Conservation (phyloP, 2,888 invertebrate genomes). For the Dryobota labecula region DNA sequence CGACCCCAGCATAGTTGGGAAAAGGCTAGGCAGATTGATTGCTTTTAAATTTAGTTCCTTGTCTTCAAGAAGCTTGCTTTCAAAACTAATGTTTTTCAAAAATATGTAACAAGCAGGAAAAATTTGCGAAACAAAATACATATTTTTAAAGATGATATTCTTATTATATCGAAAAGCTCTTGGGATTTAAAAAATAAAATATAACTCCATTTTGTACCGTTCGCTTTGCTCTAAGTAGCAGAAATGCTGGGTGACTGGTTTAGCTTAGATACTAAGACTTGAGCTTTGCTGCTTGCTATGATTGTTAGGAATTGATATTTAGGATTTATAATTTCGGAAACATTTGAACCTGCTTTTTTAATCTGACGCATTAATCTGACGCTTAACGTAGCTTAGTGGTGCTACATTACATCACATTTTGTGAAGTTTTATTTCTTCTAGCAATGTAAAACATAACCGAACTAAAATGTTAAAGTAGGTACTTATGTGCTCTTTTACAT, state of each 20-base stretch:
- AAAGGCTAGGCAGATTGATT: no score
- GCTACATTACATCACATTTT: neutral
- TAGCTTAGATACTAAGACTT: conserved; percentile 27
- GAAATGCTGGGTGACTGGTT: conserved; percentile 30
- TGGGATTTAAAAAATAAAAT: conserved; percentile 53
- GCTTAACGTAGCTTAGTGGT: neutral
- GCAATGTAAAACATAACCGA: neutral
- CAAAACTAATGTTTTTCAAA: conserved; percentile 5
- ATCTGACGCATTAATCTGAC: neutral
- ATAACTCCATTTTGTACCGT: conserved; percentile 40
- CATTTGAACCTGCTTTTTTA: neutral
- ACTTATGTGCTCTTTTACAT: neutral
- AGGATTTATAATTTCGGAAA: conserved; percentile 4
- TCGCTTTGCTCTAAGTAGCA: conserved; percentile 27
- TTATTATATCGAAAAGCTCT: conserved; percentile 36
- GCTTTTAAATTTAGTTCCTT: conserved; percentile 2
- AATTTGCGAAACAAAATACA: conserved; percentile 36
- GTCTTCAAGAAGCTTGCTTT: conserved; percentile 4
- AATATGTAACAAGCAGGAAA: neutral
- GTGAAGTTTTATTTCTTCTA: neutral
- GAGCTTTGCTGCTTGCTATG: conserved; percentile 25
- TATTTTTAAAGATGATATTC: conserved; percentile 38
- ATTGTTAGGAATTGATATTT: conserved; percentile 34
- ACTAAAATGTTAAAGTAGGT: neutral
- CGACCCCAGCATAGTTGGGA: no score